Conservation (phyloP, 2,797 vertebrate species). For the Poecilia gillii region DNA sequence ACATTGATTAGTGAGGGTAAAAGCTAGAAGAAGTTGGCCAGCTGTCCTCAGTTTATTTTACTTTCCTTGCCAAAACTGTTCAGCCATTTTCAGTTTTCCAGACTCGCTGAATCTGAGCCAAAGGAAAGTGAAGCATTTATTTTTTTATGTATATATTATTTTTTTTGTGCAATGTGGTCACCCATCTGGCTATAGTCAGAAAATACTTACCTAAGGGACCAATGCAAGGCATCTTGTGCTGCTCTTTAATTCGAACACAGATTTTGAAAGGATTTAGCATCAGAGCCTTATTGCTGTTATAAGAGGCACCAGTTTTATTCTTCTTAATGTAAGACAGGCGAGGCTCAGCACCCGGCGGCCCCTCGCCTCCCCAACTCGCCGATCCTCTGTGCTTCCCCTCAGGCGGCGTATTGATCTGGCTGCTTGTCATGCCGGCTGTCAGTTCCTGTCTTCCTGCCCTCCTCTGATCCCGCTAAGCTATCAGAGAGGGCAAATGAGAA, state of each 20-base stretch:
- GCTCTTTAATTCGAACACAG: slow-evolving; percentile 35
- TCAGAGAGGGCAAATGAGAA: slow-evolving; percentile 41
- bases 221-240: slow-evolving; percentile 9
- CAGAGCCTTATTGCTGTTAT: slow-evolving; percentile 64
- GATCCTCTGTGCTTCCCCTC: slow-evolving; percentile 51
- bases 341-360: slow-evolving; percentile 56
- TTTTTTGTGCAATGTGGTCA: slow-evolving; percentile 1
- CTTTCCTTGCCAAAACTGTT: slow-evolving; percentile 23
- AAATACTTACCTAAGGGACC: slow-evolving; percentile 9
- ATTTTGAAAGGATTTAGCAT: slow-evolving; percentile 59
- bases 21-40: slow-evolving; percentile 3
- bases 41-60: slow-evolving; percentile 20
- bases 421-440: slow-evolving; percentile 82
- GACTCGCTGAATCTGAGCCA: slow-evolving; percentile 13
- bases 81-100: slow-evolving; percentile 8
- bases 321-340: slow-evolving; percentile 75
- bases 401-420: slow-evolving; percentile 78
- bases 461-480: slow-evolving; percentile 50
- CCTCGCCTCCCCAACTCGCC: slow-evolving; percentile 41
- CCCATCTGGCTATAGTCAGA: background rate
- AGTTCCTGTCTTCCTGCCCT: slow-evolving; percentile 60
- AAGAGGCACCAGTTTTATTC: slow-evolving; percentile 75
- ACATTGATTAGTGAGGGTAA: slow-evolving; percentile 7
- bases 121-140: slow-evolving; percentile 1
- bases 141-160: background rate